phyloP scores from a whole-genome alignment of 1,140 invertebrate genomes.

The Himalopsyche phryganea region DNA sequence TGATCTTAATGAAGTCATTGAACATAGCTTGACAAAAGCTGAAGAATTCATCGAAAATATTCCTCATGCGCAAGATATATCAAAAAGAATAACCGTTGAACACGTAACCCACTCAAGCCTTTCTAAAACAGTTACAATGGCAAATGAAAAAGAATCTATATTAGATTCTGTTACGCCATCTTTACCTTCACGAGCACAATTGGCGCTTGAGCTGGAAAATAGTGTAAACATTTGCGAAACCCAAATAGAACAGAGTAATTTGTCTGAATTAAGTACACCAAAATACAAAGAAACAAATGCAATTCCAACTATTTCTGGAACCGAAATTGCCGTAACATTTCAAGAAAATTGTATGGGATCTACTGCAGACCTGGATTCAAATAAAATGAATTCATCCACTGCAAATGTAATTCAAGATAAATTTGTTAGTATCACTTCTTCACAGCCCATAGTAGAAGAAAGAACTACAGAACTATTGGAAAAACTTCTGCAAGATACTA shows the following conservation, averaged over 20 bases:
- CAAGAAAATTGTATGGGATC: constrained; percentile 2
- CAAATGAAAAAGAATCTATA: constrained; percentile 5
- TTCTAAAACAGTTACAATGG: neutral
- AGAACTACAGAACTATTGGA: constrained; percentile 9
- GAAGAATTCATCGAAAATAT: constrained; percentile 33
- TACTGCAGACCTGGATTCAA: neutral
- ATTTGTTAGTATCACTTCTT: constrained; percentile 13
- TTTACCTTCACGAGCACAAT: neutral
- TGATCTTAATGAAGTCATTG: constrained; percentile 37
- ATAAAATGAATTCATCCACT: constrained; percentile 3
- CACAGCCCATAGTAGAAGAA: constrained; percentile 44
- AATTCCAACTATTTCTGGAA: neutral
- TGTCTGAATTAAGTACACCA: neutral
- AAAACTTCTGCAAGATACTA: neutral
- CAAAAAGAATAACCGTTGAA: constrained; percentile 11
- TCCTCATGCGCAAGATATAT: constrained; percentile 24
- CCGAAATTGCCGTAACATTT: constrained; percentile 2
- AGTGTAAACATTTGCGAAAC: constrained; percentile 6
- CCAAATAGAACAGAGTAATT: neutral
- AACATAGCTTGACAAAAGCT: constrained; percentile 37
- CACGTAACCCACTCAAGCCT: constrained; percentile 6
- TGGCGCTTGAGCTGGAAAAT: constrained; percentile 23
- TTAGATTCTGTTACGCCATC: neutral
- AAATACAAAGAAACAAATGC: neutral
- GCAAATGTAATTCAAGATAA: constrained; percentile 25